These are phyloP conservation scores for Drosophila sp. DNA, from an alignment of 1,140 invertebrate species.

Conservation along the genomic window DNA sequence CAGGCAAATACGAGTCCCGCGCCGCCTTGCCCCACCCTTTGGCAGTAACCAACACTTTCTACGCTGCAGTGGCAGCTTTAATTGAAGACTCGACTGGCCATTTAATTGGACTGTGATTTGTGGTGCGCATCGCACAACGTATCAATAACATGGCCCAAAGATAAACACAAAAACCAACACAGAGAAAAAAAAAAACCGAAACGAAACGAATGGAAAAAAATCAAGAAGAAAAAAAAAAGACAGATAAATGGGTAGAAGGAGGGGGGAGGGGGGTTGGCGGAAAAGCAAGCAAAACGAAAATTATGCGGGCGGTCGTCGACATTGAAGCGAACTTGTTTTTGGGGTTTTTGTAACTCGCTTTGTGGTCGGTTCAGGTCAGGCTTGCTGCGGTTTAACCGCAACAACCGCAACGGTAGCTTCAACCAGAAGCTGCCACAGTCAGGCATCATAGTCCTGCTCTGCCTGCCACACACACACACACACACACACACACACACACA, in stretches of 20 bases:
- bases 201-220: conserved; percentile 6
- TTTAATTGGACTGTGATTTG: conserved; percentile 78
- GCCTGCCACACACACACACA: not conserved
- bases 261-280: not conserved
- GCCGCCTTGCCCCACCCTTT: not conserved
- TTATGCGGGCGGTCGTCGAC: conserved; percentile 44
- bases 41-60: conserved; percentile 19
- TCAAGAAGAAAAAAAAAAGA: not conserved
- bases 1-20: not conserved
- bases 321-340: conserved; percentile 32
- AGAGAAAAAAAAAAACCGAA: not conserved
- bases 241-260: conserved; percentile 2
- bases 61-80: conserved; percentile 59
- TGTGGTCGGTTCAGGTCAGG: conserved; percentile 29
- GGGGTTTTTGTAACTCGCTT: conserved; percentile 40
- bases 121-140: conserved; percentile 61
- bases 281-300: conserved; percentile 23
- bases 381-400: conserved; percentile 29
- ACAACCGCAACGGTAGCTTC: conserved; percentile 52
- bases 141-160: conserved; percentile 55
- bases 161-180: conserved; percentile 8
- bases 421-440: conserved; percentile 47
- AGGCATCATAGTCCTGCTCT: conserved; percentile 12
- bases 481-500: conserved; percentile 16
- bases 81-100: conserved; percentile 68